Evolutionary conservation across 2,888 invertebrate genomes (phyloP).

Genomic region (Drosophila infuscata): DNA sequence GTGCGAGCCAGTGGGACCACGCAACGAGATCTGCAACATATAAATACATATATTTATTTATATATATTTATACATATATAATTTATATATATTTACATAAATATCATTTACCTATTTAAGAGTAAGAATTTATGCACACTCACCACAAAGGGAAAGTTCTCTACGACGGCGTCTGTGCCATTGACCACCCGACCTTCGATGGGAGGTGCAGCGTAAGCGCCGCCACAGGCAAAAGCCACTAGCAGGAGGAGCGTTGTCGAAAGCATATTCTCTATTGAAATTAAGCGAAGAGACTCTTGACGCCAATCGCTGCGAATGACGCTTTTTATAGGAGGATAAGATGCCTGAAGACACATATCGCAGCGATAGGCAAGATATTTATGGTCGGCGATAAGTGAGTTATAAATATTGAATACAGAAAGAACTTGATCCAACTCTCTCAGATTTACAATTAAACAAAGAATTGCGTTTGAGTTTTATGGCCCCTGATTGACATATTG

Average conservation of each 20-base stretch:
- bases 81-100: neutral
- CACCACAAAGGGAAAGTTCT: slow-evolving; percentile 81
- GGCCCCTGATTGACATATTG: slow-evolving; percentile 8
- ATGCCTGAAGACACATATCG: no score
- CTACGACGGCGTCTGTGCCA: slow-evolving; percentile 74
- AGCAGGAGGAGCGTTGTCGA: slow-evolving; percentile 35
- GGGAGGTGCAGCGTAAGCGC: slow-evolving; percentile 51
- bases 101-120: no score
- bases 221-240: slow-evolving; percentile 29
- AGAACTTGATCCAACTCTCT: neutral
- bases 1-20: slow-evolving; percentile 68
- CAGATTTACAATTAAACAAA: slow-evolving; percentile 24
- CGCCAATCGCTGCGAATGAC: neutral
- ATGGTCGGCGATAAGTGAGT: slow-evolving; percentile 44
- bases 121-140: no score
- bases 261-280: slow-evolving; percentile 25
- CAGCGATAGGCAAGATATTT: slow-evolving; percentile 49
- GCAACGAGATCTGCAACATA: slow-evolving; percentile 68
- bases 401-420: slow-evolving; percentile 19
- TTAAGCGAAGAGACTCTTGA: slow-evolving; percentile 1
- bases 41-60: neutral
- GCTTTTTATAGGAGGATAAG: slow-evolving; percentile 35
- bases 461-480: neutral
- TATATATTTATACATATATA: neutral
- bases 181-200: slow-evolving; percentile 80